These are phyloP conservation scores for Motacilla tschutschensis DNA, from an alignment of 2,113 vertebrate genomes.

Conservation along the genomic window DNA sequence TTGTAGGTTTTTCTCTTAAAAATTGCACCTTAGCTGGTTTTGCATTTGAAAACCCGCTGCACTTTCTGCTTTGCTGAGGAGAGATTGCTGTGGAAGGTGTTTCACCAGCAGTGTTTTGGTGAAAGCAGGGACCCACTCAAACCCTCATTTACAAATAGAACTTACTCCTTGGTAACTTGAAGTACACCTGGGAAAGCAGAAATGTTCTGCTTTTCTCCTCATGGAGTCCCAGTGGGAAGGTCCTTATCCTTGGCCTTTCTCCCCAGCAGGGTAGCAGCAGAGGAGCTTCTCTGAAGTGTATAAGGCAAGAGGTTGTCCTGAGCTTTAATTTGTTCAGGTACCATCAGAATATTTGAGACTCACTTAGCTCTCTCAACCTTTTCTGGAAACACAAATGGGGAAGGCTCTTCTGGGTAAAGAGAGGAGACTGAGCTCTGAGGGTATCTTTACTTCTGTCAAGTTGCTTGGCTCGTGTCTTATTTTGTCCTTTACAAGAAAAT, in stretches of 20 bases:
- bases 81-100: neutral
- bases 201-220: neutral
- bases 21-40: neutral
- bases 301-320: neutral
- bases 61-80: neutral
- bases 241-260: neutral
- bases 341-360: neutral
- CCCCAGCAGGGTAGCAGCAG: neutral
- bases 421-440: neutral
- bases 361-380: neutral
- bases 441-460: neutral
- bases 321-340: neutral
- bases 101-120: neutral
- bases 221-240: neutral
- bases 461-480: neutral
- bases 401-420: neutral
- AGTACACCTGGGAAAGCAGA: neutral
- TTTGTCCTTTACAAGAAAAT: neutral
- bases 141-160: neutral
- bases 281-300: neutral
- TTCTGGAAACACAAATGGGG: neutral
- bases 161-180: neutral
- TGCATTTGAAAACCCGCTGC: neutral
- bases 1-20: neutral
- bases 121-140: neutral